Conservation (phyloP, 2,113 vertebrate species). For the Dissostichus mawsoni region DNA sequence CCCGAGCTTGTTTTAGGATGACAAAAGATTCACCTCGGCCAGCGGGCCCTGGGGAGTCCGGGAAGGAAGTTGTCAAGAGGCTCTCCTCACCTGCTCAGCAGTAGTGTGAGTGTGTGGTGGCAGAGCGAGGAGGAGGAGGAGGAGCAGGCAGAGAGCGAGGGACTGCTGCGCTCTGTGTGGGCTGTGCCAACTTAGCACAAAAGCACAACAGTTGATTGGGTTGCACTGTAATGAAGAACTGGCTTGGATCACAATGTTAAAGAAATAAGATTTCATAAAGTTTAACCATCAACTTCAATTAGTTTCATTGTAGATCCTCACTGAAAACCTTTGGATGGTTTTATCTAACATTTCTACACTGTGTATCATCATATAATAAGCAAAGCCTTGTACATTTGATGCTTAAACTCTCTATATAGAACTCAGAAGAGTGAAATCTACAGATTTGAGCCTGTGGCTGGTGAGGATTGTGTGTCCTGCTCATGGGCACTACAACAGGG, state of each 20-base stretch:
- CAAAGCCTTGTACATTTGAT: not conserved
- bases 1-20: conserved; percentile 81
- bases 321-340: conserved; percentile 20
- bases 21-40: conserved; percentile 80
- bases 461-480: not conserved
- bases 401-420: not conserved
- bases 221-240: conserved; percentile 18
- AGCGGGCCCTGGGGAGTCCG: conserved; percentile 75
- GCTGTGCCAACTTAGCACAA: conserved; percentile 63
- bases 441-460: not conserved
- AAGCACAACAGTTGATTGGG: conserved; percentile 55
- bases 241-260: not conserved
- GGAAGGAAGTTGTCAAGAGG: conserved; percentile 81
- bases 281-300: conserved; percentile 24
- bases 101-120: conserved; percentile 68
- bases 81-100: conserved; percentile 79
- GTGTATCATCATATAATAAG: not conserved
- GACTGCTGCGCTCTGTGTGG: conserved; percentile 67
- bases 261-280: conserved; percentile 2
- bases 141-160: conserved; percentile 34
- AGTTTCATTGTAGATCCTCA: not conserved
- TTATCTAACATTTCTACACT: not conserved
- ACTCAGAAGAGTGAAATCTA: not conserved
- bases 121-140: conserved; percentile 50
- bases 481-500: not conserved